These are phyloP conservation scores for Pomatorhinus ruficollis DNA, from an alignment of 2,113 vertebrate genomes.

Conservation along the genomic window DNA sequence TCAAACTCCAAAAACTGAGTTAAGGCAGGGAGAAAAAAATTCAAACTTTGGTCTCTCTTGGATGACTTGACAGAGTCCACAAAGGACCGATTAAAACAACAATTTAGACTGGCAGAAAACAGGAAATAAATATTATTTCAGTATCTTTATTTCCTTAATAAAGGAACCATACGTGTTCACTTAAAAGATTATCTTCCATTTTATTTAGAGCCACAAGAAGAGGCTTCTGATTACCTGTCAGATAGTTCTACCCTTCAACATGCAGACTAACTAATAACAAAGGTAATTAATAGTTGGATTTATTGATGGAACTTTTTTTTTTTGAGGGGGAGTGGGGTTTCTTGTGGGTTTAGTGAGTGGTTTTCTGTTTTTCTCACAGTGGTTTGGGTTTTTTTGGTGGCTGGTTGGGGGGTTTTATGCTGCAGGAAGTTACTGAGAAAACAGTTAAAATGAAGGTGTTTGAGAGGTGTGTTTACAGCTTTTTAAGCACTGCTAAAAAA, in stretches of 20 bases:
- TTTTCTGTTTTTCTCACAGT: not conserved
- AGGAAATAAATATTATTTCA: not conserved
- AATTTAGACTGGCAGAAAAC: not conserved
- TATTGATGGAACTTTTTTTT: not conserved
- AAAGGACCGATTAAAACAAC: not conserved
- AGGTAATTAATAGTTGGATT: not conserved
- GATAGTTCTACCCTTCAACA: not conserved
- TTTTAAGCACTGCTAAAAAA: not conserved
- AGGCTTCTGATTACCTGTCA: not conserved
- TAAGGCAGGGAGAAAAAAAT: not conserved
- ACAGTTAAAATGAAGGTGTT: not conserved
- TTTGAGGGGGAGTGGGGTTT: not conserved
- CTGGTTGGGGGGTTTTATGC: not conserved
- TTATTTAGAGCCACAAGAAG: not conserved
- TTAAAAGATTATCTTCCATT: not conserved
- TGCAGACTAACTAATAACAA: not conserved
- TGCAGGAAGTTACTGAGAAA: not conserved
- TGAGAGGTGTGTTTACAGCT: not conserved
- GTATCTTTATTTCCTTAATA: not conserved
- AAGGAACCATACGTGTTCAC: not conserved
- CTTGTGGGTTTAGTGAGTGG: not conserved
- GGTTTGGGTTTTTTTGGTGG: not conserved
- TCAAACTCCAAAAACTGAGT: not conserved
- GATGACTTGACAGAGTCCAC: not conserved
- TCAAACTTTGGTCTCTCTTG: not conserved